Base-by-base conservation (phyloP, 2,888 invertebrate species). In the Galerucella nymphaeae region DNA sequence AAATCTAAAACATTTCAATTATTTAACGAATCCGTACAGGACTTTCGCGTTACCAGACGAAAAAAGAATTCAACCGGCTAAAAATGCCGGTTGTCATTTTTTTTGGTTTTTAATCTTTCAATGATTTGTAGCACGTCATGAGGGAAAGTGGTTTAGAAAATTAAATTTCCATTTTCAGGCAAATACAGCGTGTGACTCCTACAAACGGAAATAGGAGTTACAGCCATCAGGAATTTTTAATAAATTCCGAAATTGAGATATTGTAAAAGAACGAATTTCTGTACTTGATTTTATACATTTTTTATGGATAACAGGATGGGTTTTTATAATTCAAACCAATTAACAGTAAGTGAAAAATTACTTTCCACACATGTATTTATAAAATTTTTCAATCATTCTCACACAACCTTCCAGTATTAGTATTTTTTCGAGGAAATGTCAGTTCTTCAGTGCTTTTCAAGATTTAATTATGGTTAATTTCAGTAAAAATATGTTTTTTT, bases 151-250 rank as follows among this genome's bases (percentile, higher is more conserved):
- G 59, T 38, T 59, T 2, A 38, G n/a, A 59, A 59, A 59, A 59
- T 59, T 59, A 59, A 59, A 59, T 59, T 59, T 59, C 59, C 59
- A 59, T 59, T 59, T 58, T 59, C 53, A 18, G 53, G 18, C 16
- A 18, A 53, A 53, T 16, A 16, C 50, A 16, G n/a, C 50, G 50
- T 48, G 13, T n/a, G 48, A n/a, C 16, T 50, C 13, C 42, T 45
- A 45, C 42, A 13, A 45, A n/a, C 42, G 20, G 16, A 59, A 68
- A 68, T 50, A 59, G 38, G 63, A 69, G 62, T 69, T 69, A 69
- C 62, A 16, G 62, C 69, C 53, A 63, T 57, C 63, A 63, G 63
- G 63, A 55, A 63, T 57, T 70, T 63, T 63, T 63, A 70, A 63
- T 70, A 69, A 69, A 62, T 62, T 55, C 20, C 41, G 41, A 1